Percentiles rank a stretch among this genome's conserved stretches.
Conservation (phyloP, 2,113 vertebrate genomes). For the Mastomys natalensis region DNA sequence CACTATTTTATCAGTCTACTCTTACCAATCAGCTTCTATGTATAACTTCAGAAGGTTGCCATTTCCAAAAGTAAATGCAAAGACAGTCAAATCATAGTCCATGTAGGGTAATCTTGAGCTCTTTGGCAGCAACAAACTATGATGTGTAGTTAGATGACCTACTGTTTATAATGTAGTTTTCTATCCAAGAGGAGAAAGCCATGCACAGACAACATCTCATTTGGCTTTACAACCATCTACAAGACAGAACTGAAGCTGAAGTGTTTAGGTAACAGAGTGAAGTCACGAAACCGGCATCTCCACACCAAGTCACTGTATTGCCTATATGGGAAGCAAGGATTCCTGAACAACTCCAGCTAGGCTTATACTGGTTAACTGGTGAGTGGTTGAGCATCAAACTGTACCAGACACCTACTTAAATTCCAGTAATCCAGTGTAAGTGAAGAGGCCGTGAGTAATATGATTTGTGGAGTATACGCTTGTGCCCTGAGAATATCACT, state of each 20-base stretch:
- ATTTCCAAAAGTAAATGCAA: conserved; percentile 47
- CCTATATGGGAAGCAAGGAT: conserved; percentile 17
- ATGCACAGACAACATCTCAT: conserved; percentile 65
- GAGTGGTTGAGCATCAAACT: conserved; percentile 23
- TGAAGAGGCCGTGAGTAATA: not conserved
- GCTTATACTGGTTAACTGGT: conserved; percentile 1
- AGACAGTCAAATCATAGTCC: conserved; percentile 12
- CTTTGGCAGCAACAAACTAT: conserved; percentile 34
- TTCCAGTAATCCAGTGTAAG: not conserved
- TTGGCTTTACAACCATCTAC: conserved; percentile 39
- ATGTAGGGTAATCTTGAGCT: conserved; percentile 42
- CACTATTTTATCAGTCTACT: not conserved
- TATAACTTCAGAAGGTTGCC: conserved; percentile 47
- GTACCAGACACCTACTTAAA: not conserved
- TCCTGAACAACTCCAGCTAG: not conserved
- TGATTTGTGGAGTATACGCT: not conserved
- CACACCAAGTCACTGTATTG: not conserved
- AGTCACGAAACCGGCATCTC: conserved; percentile 4
- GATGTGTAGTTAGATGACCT: conserved; percentile 1
- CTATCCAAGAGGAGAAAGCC: conserved; percentile 17
- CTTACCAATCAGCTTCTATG: not conserved
- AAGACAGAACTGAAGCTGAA: conserved; percentile 53
- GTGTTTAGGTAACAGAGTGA: conserved; percentile 59
- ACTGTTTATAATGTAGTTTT: conserved; percentile 30
- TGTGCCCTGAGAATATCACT: not conserved